Evolutionary conservation across 2,113 vertebrate species (phyloP), one percentile per base, ranked within the genome.

Genomic region (Formicarius rufipectus): DNA sequence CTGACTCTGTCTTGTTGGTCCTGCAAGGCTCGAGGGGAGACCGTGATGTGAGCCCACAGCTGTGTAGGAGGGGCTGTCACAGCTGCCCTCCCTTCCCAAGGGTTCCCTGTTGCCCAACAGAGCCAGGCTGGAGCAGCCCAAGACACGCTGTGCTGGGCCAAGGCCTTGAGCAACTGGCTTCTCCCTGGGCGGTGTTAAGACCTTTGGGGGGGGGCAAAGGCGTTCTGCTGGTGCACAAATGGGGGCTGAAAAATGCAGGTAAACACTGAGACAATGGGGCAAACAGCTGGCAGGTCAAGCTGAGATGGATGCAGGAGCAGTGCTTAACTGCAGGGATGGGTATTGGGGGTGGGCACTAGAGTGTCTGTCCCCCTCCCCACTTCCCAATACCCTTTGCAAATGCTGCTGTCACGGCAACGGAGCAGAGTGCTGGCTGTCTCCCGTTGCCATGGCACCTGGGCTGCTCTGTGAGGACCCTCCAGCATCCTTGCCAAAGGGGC

Each of bases 1-100:
- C 30, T 7, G 2, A 17, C 16, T 9, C 19, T 1, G 2, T 52
- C 9, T 8, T 0, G 0, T 8, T 56, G 28, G 62, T 27, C 23
- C 21, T 25, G 39, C 4, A 35, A 69, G 15, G 12, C 47, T 42
- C 12, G 4, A 40, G 14, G 18, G 18, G 27, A 23, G 16, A 19
- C 50, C 17, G 1, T 17, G 55, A 25, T 33, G 69, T 25, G 24
- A 20, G 2, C 9, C 23, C 56, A 9, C 0, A 0, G 60, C 47
- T 5, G 21, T 60, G 28, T 23, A 14, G 42, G 47, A n/a, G n/a
- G 60, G 45, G 37, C 37, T 62, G 47, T 9, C 4, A 10, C 31
- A 47, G 47, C 39, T 60, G 44, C 39, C 17, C 2, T 6, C 25
- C 59, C 7, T 6, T 42, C 13, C 11, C 12, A 5, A 27, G 19